phyloP scores from a whole-genome alignment of 2,113 vertebrate genomes.

The Antigone vipio region DNA sequence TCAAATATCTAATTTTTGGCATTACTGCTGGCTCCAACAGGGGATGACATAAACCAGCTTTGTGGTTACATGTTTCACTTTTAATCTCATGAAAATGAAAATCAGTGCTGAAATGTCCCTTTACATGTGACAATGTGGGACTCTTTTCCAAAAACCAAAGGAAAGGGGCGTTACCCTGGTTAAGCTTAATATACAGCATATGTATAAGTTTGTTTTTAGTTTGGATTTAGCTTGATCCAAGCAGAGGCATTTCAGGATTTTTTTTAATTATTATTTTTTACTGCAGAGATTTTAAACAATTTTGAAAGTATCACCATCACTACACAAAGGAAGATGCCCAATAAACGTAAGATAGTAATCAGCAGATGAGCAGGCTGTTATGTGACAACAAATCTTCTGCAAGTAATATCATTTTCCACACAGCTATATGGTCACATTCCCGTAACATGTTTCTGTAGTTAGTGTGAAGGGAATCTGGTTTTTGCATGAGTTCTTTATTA shows the following conservation, averaged over 20 bases:
- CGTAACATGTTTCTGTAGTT: conserved; percentile 60
- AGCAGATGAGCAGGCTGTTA: conserved; percentile 32
- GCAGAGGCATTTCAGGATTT: conserved; percentile 34
- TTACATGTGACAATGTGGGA: conserved; percentile 78
- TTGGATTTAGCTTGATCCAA: conserved; percentile 37
- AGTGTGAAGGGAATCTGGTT: conserved; percentile 65
- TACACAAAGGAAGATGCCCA: conserved; percentile 20
- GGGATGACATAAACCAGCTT: conserved; percentile 91
- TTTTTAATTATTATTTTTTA: neutral
- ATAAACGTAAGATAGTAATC: neutral
- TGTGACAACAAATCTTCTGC: conserved; percentile 53
- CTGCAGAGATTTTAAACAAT: conserved; percentile 21
- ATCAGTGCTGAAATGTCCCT: conserved; percentile 80
- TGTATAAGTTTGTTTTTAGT: conserved; percentile 67
- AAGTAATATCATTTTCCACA: conserved; percentile 62
- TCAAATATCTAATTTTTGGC: conserved; percentile 92
- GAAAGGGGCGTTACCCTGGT: conserved; percentile 72
- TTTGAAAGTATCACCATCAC: neutral
- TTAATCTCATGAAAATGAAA: conserved; percentile 85
- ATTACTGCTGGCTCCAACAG: conserved; percentile 81
- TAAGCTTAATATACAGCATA: conserved; percentile 74
- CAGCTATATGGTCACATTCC: conserved; percentile 46
- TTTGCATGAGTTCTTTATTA: conserved; percentile 73
- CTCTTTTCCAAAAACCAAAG: conserved; percentile 73
- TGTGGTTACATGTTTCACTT: conserved; percentile 88